A percentile compares a stretch with the other conserved stretches of the same genome.
These are phyloP conservation scores for Gymnogyps californianus DNA, from an alignment of 2,113 vertebrate genomes.

Conservation along the genomic window DNA sequence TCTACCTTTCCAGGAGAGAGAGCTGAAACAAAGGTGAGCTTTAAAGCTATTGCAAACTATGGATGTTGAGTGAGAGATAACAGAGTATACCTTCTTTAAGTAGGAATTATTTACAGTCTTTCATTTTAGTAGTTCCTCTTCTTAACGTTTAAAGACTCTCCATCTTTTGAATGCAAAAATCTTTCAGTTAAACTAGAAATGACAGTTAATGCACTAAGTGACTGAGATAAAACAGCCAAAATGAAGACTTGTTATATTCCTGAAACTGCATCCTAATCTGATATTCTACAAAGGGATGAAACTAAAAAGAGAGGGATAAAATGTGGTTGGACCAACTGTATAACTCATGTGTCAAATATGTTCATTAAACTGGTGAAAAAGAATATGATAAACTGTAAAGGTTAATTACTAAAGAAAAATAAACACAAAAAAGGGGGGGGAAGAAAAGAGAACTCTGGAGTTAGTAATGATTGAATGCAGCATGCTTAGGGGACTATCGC, in stretches of 20 bases:
- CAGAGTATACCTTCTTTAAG: not conserved
- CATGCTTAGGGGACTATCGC: not conserved
- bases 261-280: not conserved
- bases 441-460: not conserved
- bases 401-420: conserved; percentile 20
- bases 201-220: not conserved
- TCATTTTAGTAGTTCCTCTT: not conserved
- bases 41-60: not conserved
- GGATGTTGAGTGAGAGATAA: not conserved
- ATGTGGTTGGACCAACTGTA: not conserved
- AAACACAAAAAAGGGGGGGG: not conserved
- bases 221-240: not conserved
- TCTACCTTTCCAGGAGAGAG: not conserved
- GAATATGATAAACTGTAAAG: not conserved
- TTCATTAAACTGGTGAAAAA: not conserved
- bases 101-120: not conserved
- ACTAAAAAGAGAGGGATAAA: not conserved
- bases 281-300: not conserved
- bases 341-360: not conserved
- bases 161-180: not conserved
- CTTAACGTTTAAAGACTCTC: not conserved
- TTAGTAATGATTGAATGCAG: not conserved
- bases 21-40: not conserved
- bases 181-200: not conserved
- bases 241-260: not conserved